Conservation (phyloP, 37 sponge, comb jelly and placozoan species). For the Hexactinellida sp. region DNA sequence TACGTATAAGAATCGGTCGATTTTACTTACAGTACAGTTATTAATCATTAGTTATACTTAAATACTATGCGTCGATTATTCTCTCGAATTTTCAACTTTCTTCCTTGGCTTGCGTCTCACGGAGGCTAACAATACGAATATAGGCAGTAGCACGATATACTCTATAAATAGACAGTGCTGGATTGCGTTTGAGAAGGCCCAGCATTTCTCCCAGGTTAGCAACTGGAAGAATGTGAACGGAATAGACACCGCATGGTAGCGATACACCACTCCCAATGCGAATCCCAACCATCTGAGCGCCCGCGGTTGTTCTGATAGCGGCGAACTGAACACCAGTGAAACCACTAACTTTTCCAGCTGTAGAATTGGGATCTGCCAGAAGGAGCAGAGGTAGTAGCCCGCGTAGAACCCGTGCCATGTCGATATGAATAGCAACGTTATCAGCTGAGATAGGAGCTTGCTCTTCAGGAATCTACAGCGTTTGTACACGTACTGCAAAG, state of each 20-base stretch:
- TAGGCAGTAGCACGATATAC: neutral
- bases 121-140: neutral
- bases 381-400: conserved; percentile 64
- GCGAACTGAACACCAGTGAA: neutral
- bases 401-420: conserved; percentile 82
- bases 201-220: conserved; percentile 10
- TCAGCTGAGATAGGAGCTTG: conserved; percentile 39
- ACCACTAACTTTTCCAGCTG: conserved; percentile 28
- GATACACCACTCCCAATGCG: neutral
- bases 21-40: too few relatives aligned
- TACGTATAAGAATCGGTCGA: too few relatives aligned
- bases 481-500: conserved; percentile 55
- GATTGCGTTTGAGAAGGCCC: neutral
- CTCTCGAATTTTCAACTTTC: neutral
- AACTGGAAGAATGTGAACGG: conserved; percentile 12
- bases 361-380: conserved; percentile 40
- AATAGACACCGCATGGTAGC: neutral
- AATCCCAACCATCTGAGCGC: neutral
- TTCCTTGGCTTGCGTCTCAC: neutral
- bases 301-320: neutral
- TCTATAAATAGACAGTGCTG: neutral
- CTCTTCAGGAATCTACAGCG: conserved; percentile 49
- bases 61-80: too few relatives aligned
- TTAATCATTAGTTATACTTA: too few relatives aligned
- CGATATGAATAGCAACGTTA: conserved; percentile 50